Conservation (phyloP, 1,140 invertebrate genomes). For the Dendrolimus kikuchii region DNA sequence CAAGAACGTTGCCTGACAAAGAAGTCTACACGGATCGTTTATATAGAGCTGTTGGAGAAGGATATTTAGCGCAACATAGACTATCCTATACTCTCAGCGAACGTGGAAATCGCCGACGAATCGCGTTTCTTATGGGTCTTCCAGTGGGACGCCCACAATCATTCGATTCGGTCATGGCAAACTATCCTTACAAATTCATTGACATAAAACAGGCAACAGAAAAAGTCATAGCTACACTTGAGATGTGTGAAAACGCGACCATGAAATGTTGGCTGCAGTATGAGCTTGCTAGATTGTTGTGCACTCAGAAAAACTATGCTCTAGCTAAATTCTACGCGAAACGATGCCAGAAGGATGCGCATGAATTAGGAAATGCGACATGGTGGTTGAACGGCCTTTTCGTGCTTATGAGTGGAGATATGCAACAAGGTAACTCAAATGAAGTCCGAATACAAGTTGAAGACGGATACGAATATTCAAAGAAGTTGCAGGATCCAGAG, state of each 20-base stretch:
- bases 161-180: conserved; percentile 61
- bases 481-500: conserved; percentile 53
- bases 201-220: conserved; percentile 53
- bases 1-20: conserved; percentile 53
- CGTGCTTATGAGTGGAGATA: conserved; percentile 65
- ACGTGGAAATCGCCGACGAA: conserved; percentile 50
- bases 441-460: conserved; percentile 63
- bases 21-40: conserved; percentile 53
- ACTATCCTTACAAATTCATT: conserved; percentile 60
- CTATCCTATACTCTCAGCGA: conserved; percentile 59
- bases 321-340: conserved; percentile 71
- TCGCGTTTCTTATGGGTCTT: conserved; percentile 60
- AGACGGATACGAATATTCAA: conserved; percentile 56
- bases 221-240: conserved; percentile 41
- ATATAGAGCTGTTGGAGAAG: conserved; percentile 57
- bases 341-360: conserved; percentile 67
- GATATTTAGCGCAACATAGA: conserved; percentile 48
- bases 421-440: conserved; percentile 70
- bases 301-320: conserved; percentile 69
- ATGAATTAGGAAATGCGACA: conserved; percentile 46
- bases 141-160: conserved; percentile 47
- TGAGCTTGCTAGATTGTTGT: conserved; percentile 64
- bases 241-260: conserved; percentile 61
- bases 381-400: conserved; percentile 72
- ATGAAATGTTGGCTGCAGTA: conserved; percentile 72